A percentile compares a stretch with the other conserved stretches of the same genome.
Conservation (phyloP, 2,888 invertebrate genomes). For the Omphaloscelis lunosa region DNA sequence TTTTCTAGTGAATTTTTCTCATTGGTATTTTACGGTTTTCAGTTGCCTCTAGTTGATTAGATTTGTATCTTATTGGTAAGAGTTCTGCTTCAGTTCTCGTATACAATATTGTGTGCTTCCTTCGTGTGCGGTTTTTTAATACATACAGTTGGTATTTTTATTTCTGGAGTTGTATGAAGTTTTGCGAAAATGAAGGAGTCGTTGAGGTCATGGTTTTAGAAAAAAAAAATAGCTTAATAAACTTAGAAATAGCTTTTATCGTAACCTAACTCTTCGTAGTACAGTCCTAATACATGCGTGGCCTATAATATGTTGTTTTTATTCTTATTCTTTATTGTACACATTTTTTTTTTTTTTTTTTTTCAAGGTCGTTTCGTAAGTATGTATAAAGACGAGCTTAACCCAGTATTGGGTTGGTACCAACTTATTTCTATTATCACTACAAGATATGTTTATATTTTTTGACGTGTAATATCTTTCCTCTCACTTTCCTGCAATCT, state of each 20-base stretch:
- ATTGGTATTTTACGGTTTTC: constrained; percentile 38
- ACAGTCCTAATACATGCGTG: not conserved
- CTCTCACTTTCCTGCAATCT: too few relatives aligned
- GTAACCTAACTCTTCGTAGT: not conserved
- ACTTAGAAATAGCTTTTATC: not conserved
- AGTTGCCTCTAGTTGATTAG: constrained; percentile 30
- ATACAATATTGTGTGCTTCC: not conserved
- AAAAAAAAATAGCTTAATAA: too few relatives aligned
- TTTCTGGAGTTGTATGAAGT: not conserved
- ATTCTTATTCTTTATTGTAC: not conserved
- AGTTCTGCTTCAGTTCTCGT: constrained; percentile 17
- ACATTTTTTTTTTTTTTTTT: not conserved
- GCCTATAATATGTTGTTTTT: not conserved
- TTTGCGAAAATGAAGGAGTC: not conserved
- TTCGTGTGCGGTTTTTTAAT: not conserved
- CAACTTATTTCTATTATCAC: not conserved
- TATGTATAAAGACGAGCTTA: not conserved
- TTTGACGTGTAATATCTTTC: too few relatives aligned
- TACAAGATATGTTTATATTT: too few relatives aligned
- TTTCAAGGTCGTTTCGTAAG: not conserved
- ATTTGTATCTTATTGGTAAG: constrained; percentile 42
- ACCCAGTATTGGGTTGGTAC: not conserved
- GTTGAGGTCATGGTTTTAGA: not conserved
- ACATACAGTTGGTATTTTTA: not conserved
- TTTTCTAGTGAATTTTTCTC: constrained; percentile 3